Evolutionary conservation across 2,888 invertebrate species (phyloP), one percentile per base, ranked within the genome.

Genomic region (Teleogryllus oceanicus): DNA sequence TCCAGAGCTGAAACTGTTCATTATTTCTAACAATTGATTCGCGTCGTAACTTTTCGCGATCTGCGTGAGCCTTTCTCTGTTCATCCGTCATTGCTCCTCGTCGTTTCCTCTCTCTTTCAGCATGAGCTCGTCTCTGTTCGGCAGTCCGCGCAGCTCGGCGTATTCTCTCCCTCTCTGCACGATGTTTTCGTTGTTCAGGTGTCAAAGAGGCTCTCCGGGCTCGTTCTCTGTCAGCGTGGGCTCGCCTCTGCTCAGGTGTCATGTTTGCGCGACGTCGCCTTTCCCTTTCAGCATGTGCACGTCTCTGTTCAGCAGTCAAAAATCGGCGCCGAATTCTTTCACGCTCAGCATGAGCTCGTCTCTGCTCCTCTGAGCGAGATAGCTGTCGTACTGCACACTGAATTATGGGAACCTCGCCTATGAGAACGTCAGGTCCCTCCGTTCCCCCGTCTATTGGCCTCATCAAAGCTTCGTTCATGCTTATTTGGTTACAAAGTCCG

Each of bases 1-100:
- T 62, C 62, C 62, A 62, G 4, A 62, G 62, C 62, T 62, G 62
- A n/a, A 62, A 62, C 13, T 62, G 13, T 62, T 62, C 62, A n/a
- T 62, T 62, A 62, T 62, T 62, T n/a, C 62, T 62, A 62, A 62
- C 62, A 62, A 62, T 62, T n/a, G 62, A 62, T 62, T 62, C 62
- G n/a, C 62, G 62, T 13, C 62, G 62, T n/a, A 62, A 62, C 62
- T 62, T 62, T n/a, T 62, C 62, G 13, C 62, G 62, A 13, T 62
- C 62, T 4, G 62, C 62, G n/a, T 62, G 62, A 62, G 62, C 13
- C 13, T 62, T 62, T 62, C 62, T 62, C n/a, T 62, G 62, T 62
- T 62, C 62, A 62, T 62, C 62, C 13, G 62, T 62, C 62, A 62
- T 62, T 13, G 62, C 13, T 62, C n/a, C 62, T n/a, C 62, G 13